Evolutionary conservation across 1,140 invertebrate genomes (phyloP).

Genomic region (Drosophila littoralis): DNA sequence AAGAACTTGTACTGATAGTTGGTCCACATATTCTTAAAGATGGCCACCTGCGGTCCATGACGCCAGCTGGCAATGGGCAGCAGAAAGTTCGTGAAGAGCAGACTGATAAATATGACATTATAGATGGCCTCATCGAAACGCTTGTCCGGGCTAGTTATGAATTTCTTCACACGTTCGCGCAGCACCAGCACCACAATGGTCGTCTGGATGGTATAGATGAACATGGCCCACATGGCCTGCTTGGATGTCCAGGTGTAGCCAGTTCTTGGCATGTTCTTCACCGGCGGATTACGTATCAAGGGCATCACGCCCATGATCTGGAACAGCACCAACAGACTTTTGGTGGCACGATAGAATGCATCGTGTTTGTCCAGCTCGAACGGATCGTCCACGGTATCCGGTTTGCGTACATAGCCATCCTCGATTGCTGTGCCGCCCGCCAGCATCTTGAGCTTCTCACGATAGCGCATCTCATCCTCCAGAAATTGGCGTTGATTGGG

Average conservation of each 20-base stretch:
- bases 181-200: conserved; percentile 86
- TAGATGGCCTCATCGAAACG: conserved; percentile 89
- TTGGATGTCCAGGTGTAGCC: conserved; percentile 87
- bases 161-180: conserved; percentile 85
- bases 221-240: conserved; percentile 86
- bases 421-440: conserved; percentile 59
- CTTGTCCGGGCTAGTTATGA: conserved; percentile 86
- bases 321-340: conserved; percentile 88
- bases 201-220: conserved; percentile 86
- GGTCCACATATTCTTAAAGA: conserved; percentile 90
- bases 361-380: conserved; percentile 86
- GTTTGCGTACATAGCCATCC: conserved; percentile 71
- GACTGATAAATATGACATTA: conserved; percentile 89
- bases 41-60: conserved; percentile 88
- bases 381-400: conserved; percentile 78
- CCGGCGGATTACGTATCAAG: conserved; percentile 87
- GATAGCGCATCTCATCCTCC: conserved; percentile 79
- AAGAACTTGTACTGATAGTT: conserved; percentile 89
- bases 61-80: conserved; percentile 89
- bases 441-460: conserved; percentile 73
- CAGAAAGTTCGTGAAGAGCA: conserved; percentile 89
- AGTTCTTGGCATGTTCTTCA: conserved; percentile 85
- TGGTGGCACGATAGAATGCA: conserved; percentile 88
- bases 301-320: conserved; percentile 91
- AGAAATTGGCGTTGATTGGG: conserved; percentile 82